A percentile compares a stretch with the other conserved stretches of the same genome.
These are phyloP conservation scores for Heterotilapia buettikoferi DNA, from an alignment of 2,113 vertebrate genomes.

Conservation along the genomic window DNA sequence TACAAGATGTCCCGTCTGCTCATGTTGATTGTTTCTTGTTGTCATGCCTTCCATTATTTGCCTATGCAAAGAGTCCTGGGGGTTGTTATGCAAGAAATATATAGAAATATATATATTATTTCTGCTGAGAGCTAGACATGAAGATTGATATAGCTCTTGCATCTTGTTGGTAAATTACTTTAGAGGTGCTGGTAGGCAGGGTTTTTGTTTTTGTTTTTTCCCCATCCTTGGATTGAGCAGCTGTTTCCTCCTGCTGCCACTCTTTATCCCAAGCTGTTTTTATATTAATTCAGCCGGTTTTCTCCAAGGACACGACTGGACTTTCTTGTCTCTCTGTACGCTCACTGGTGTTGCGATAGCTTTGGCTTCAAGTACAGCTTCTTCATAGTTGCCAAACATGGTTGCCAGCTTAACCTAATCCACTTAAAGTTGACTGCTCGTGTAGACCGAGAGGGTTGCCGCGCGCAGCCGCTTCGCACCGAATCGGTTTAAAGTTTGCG, in stretches of 20 bases:
- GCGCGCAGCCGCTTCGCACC: background rate
- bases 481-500: background rate
- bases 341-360: background rate
- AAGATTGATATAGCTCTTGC: background rate
- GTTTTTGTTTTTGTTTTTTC: rapidly evolving
- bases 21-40: background rate
- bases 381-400: slow-evolving; percentile 37
- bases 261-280: background rate
- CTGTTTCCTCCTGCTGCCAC: background rate
- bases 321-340: background rate
- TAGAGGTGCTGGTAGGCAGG: background rate
- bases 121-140: background rate
- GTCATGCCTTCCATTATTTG: background rate
- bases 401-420: slow-evolving; percentile 46
- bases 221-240: background rate
- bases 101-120: background rate
- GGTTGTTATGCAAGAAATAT: background rate
- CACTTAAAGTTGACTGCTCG: slow-evolving; percentile 34
- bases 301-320: background rate
- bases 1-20: background rate
- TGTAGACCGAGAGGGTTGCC: background rate
- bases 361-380: slow-evolving; percentile 26
- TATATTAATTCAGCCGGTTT: background rate
- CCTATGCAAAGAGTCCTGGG: background rate
- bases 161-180: background rate